Conservation (phyloP, 2,888 invertebrate genomes). For the Chirona hameri region DNA sequence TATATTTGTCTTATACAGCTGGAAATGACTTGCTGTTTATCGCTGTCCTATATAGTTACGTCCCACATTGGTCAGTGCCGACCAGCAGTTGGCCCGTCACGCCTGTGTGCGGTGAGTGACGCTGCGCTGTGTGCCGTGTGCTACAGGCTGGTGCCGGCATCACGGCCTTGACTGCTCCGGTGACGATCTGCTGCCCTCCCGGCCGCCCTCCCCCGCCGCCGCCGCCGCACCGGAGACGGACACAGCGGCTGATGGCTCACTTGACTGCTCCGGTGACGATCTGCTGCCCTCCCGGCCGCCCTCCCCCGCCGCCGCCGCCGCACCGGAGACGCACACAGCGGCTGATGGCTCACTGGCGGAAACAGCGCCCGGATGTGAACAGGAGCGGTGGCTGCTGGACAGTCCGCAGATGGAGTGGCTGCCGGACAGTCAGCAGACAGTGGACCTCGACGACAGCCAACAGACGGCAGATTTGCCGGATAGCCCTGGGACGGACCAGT, state of each 20-base stretch:
- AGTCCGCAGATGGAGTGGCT: not conserved
- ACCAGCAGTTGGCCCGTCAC: too few relatives aligned
- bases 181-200: not conserved
- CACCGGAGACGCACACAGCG: not conserved
- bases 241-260: not conserved
- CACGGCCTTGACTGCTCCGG: not conserved
- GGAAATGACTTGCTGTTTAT: too few relatives aligned
- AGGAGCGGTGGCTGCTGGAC: not conserved
- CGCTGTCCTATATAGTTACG: too few relatives aligned
- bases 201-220: not conserved
- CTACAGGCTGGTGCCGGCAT: not conserved
- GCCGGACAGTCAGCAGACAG: not conserved
- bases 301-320: not conserved
- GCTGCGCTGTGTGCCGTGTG: too few relatives aligned
- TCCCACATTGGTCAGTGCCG: too few relatives aligned
- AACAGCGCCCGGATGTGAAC: too few relatives aligned
- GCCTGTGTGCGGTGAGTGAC: too few relatives aligned
- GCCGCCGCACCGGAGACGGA: not conserved
- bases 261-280: not conserved
- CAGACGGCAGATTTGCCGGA: not conserved
- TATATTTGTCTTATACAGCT: too few relatives aligned
- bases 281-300: not conserved
- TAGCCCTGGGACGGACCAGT: too few relatives aligned
- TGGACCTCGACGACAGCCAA: not conserved
- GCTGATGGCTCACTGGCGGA: too few relatives aligned